Evolutionary conservation across 2,797 vertebrate genomes (phyloP), one percentile per base, ranked within the genome.

Genomic region (Sebastes hopkinsi): DNA sequence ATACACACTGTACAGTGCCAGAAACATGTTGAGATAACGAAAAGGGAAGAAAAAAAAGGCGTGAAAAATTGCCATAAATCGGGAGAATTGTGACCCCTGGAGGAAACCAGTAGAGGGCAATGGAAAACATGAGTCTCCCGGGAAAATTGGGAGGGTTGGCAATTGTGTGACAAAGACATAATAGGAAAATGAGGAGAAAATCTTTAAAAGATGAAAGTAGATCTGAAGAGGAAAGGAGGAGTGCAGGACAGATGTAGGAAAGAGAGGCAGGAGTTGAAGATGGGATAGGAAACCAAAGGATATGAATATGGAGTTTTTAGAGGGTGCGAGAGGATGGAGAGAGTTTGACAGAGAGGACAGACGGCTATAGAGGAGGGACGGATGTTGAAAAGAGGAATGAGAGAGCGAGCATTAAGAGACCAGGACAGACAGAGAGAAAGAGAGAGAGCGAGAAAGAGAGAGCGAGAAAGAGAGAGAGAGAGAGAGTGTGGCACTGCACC

Each of bases 401-500:
- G 68, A 56, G 75, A 71, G 73, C 2, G 42, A 82, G 81, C 71
- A 83, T 2, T n/a, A 55, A 74, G 56, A 67, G 66, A 81, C 46
- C 18, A 42, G 72, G 32, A 67, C 6, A 72, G 75, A 81, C 9
- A 58, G n/a, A 66, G 4, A 27, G 68, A 79, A 14, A 64, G 72
- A 62, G 73, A 72, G 71, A 68, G 74, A 69, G 25, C 66, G 80
- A 70, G 64, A 61, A 61, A 68, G 78, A 2, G 34, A 80, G 77
- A 73, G 77, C 79, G 16, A 55, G 30, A 67, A 3, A 30, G 72
- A 80, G 16, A 62, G 67, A 67, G 68, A 72, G 70, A 66, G 72
- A 66, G 25, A 60, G 69, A 70, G 76, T 23, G 86, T 74, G 88
- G 84, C 90, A 92, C 90, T 94, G 94, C 90, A 20, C 73, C 92